Percentiles rank a stretch among this genome's conserved stretches.
These are phyloP conservation scores for Sebastes diploproa DNA, from an alignment of 2,797 vertebrate species.

Conservation along the genomic window DNA sequence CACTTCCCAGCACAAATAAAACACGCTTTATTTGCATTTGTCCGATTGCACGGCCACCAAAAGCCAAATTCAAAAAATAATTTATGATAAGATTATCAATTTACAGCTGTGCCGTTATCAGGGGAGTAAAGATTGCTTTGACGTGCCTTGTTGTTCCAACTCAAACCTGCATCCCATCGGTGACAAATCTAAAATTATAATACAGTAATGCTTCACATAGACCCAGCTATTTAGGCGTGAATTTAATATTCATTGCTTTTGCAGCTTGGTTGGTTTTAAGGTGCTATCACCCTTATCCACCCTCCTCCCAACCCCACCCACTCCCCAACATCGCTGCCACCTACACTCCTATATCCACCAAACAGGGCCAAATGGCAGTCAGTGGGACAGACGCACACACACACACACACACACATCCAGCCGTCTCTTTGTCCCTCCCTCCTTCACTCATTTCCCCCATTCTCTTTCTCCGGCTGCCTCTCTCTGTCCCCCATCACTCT, in stretches of 20 bases:
- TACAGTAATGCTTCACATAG: constrained; percentile 84
- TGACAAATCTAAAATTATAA: constrained; percentile 86
- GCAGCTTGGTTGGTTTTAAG: constrained; percentile 86
- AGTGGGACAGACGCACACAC: constrained; percentile 60
- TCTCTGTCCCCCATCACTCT: constrained; percentile 82
- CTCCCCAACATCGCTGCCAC: constrained; percentile 72
- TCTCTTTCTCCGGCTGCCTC: constrained; percentile 71
- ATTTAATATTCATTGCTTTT: constrained; percentile 89
- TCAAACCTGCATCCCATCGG: constrained; percentile 77
- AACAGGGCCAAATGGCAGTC: constrained; percentile 76
- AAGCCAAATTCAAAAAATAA: constrained; percentile 49
- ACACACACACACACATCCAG: constrained; percentile 46
- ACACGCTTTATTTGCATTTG: constrained; percentile 60
- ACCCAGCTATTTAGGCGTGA: constrained; percentile 84
- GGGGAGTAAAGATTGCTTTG: constrained; percentile 64
- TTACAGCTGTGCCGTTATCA: constrained; percentile 62
- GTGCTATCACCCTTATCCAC: constrained; percentile 83
- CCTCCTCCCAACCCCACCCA: constrained; percentile 81
- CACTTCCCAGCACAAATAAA: constrained; percentile 50
- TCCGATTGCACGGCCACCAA: constrained; percentile 44
- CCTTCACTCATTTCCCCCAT: constrained; percentile 68
- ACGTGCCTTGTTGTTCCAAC: constrained; percentile 78
- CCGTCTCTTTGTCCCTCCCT: constrained; percentile 74
- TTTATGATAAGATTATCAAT: constrained; percentile 66
- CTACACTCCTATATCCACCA: constrained; percentile 69